Conservation (phyloP, 64 coral and sea anemone species). For the Montipora capricornis region DNA sequence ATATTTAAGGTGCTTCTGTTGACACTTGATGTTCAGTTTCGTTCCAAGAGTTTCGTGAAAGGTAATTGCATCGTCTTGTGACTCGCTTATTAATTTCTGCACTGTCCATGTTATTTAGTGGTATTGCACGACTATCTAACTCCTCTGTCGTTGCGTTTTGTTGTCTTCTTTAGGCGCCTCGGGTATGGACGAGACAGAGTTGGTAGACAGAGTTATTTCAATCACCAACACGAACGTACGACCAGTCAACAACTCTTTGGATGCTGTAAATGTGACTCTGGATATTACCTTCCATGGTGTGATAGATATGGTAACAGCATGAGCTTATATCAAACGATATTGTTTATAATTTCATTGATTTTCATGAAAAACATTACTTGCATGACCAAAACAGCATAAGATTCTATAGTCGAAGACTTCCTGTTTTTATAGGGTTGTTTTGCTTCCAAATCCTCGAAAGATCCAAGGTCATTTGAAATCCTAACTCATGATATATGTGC, state of each 20-base stretch:
- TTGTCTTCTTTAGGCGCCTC: background rate
- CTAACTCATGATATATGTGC: too few relatives aligned
- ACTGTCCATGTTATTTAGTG: too few relatives aligned
- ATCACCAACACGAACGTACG: constrained; percentile 2
- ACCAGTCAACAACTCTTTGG: constrained; percentile 25
- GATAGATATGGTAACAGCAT: constrained; percentile 64
- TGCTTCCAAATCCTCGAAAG: background rate
- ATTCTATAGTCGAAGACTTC: background rate
- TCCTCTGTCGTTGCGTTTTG: background rate
- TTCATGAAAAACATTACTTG: background rate
- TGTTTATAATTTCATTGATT: background rate
- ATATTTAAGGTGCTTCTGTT: background rate
- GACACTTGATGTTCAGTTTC: background rate
- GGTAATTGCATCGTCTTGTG: background rate
- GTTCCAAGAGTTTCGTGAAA: background rate
- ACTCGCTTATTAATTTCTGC: background rate
- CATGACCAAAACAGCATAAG: background rate
- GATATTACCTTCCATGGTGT: constrained; percentile 70
- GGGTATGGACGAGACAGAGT: background rate
- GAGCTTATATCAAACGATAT: background rate
- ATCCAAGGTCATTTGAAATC: too few relatives aligned
- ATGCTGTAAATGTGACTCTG: constrained; percentile 47
- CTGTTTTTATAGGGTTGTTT: background rate
- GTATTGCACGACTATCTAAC: background rate
- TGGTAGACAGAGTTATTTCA: background rate